Conservation (phyloP, 2,888 invertebrate species). For the Villa cingulata region DNA sequence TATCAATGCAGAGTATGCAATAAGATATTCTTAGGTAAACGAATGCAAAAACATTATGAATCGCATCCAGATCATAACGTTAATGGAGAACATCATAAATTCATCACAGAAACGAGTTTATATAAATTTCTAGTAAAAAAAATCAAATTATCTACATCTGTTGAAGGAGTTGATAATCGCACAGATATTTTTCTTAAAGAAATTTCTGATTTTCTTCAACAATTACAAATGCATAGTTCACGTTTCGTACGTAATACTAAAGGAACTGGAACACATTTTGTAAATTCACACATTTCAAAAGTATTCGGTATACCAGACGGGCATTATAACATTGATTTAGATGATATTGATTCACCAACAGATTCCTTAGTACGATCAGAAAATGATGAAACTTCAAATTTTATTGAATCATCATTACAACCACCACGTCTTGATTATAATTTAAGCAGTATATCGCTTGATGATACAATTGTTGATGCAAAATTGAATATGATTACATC, state of each 20-base stretch:
- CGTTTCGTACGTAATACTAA: slow-evolving; percentile 31
- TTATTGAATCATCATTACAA: slow-evolving; percentile 11
- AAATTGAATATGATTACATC: slow-evolving; percentile 32
- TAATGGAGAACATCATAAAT: background rate
- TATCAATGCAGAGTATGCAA: slow-evolving; percentile 30
- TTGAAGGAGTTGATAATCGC: slow-evolving; percentile 26
- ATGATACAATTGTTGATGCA: slow-evolving; percentile 31
- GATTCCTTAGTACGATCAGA: slow-evolving; percentile 20
- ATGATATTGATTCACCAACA: slow-evolving; percentile 27
- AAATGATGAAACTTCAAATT: slow-evolving; percentile 7
- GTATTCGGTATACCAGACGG: slow-evolving; percentile 34
- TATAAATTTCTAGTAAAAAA: slow-evolving; percentile 28
- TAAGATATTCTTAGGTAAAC: slow-evolving; percentile 30
- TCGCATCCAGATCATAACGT: slow-evolving; percentile 27
- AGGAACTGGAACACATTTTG: slow-evolving; percentile 26
- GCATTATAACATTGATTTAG: slow-evolving; percentile 31
- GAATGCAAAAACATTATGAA: slow-evolving; percentile 27
- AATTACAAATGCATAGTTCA: slow-evolving; percentile 29
- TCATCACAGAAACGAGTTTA: slow-evolving; percentile 20
- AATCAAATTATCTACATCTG: slow-evolving; percentile 23
- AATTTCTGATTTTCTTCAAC: slow-evolving; percentile 30
- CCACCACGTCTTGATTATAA: slow-evolving; percentile 26
- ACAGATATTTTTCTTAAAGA: slow-evolving; percentile 30
- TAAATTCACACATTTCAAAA: slow-evolving; percentile 26
- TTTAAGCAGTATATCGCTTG: slow-evolving; percentile 31